These are phyloP conservation scores for Patella caerulea DNA, from an alignment of 2,888 invertebrate genomes.

Conservation along the genomic window DNA sequence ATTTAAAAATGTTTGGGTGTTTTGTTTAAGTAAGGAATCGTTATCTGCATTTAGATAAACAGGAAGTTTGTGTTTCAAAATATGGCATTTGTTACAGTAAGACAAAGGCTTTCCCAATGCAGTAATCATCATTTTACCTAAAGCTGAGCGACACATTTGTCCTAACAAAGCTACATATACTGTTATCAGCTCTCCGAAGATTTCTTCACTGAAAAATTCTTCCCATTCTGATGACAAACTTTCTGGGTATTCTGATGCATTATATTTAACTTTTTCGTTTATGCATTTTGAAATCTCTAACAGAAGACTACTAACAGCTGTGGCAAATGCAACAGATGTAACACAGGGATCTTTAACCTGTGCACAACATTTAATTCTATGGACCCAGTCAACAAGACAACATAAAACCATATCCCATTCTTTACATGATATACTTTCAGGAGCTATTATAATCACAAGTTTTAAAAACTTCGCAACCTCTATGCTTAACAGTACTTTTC, in stretches of 20 bases:
- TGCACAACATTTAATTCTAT: constrained; percentile 48
- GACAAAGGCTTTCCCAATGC: constrained; percentile 48
- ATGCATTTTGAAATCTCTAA: constrained; percentile 70
- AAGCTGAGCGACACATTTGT: background rate
- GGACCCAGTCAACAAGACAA: constrained; percentile 80
- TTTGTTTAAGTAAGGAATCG: constrained; percentile 56
- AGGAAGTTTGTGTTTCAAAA: constrained; percentile 60
- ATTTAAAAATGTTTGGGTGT: constrained; percentile 66
- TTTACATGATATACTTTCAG: constrained; percentile 65
- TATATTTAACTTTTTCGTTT: constrained; percentile 30
- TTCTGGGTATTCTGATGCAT: constrained; percentile 45
- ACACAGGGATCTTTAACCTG: constrained; percentile 23
- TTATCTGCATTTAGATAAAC: constrained; percentile 63
- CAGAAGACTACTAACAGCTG: constrained; percentile 49
- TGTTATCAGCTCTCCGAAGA: constrained; percentile 75
- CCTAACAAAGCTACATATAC: constrained; percentile 72
- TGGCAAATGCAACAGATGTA: constrained; percentile 46
- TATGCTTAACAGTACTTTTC: constrained; percentile 67
- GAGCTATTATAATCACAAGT: constrained; percentile 63
- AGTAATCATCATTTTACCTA: constrained; percentile 33
- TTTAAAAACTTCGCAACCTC: constrained; percentile 72
- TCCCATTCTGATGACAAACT: constrained; percentile 81
- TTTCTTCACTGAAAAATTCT: constrained; percentile 81
- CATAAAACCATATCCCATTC: constrained; percentile 84
- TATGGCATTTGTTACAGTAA: constrained; percentile 50